These are phyloP conservation scores for Tenthredo notha DNA, from an alignment of 2,888 invertebrate genomes.

Conservation along the genomic window DNA sequence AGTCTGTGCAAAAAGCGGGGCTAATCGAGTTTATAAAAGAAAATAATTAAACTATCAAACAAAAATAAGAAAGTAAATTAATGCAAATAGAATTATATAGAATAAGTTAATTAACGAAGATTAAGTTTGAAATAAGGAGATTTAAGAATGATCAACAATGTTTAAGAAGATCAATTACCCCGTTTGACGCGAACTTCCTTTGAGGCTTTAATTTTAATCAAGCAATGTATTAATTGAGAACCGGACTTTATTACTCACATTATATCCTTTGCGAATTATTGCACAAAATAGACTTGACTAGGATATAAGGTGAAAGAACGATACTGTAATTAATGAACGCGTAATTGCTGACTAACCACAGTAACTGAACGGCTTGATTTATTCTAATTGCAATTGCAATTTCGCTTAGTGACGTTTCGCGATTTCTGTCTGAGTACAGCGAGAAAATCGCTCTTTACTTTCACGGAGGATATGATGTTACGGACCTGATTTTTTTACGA, in stretches of 20 bases:
- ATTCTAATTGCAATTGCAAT: conserved; percentile 16
- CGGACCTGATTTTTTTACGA: neutral
- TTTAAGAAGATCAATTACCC: neutral
- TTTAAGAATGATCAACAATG: neutral
- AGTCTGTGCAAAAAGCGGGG: neutral
- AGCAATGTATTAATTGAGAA: neutral
- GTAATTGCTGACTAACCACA: neutral
- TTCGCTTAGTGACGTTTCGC: neutral
- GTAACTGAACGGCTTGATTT: conserved; percentile 16
- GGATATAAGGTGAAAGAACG: neutral
- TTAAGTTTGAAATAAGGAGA: neutral
- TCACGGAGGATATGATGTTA: neutral
- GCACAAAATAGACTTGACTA: neutral
- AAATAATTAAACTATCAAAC: neutral
- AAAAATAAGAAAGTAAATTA: neutral
- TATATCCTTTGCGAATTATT: neutral
- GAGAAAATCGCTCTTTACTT: conserved; percentile 1
- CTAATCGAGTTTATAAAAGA: neutral
- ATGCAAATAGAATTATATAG: neutral
- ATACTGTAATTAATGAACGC: neutral
- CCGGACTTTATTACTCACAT: neutral
- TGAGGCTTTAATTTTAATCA: neutral
- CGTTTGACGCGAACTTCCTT: conserved; percentile 13
- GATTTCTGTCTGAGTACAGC: neutral
- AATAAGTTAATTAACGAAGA: neutral